Evolutionary conservation across 2,888 invertebrate genomes (phyloP).

Genomic region (Helleia helle): DNA sequence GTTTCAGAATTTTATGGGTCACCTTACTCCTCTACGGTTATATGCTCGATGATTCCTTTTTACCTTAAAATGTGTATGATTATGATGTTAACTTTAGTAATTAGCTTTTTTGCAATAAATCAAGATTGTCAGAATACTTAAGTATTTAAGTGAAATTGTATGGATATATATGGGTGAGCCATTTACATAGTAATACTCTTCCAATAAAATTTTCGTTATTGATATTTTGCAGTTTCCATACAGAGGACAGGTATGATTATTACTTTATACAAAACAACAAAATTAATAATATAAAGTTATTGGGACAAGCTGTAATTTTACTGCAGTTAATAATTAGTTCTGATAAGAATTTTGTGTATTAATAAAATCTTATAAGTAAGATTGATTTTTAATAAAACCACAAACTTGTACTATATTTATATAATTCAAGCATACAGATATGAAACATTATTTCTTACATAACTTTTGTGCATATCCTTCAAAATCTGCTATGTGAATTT

Average conservation of each 20-base stretch:
- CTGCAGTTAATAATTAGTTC: slow-evolving; percentile 5
- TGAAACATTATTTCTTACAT: no score
- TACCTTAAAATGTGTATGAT: slow-evolving; percentile 13
- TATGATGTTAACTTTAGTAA: slow-evolving; percentile 9
- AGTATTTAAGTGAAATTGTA: not conserved
- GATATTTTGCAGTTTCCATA: not conserved
- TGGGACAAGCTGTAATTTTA: slow-evolving; percentile 5
- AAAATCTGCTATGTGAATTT: slow-evolving; percentile 79
- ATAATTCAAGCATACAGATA: no score
- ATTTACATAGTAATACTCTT: not conserved
- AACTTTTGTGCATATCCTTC: slow-evolving; percentile 70
- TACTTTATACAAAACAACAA: slow-evolving; percentile 4
- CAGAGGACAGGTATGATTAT: not conserved
- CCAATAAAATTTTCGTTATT: slow-evolving; percentile 3
- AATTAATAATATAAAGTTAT: not conserved
- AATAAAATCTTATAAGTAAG: not conserved
- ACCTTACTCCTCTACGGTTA: no score
- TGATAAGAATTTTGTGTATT: not conserved
- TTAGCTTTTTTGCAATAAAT: slow-evolving; percentile 7
- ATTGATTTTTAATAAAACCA: no score
- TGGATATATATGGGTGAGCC: not conserved
- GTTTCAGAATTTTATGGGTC: no score
- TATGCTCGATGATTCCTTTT: no score
- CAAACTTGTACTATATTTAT: no score
- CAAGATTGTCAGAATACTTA: not conserved